phyloP scores from a whole-genome alignment of 2,113 vertebrate genomes.

The Ivindomyrus marchei region DNA sequence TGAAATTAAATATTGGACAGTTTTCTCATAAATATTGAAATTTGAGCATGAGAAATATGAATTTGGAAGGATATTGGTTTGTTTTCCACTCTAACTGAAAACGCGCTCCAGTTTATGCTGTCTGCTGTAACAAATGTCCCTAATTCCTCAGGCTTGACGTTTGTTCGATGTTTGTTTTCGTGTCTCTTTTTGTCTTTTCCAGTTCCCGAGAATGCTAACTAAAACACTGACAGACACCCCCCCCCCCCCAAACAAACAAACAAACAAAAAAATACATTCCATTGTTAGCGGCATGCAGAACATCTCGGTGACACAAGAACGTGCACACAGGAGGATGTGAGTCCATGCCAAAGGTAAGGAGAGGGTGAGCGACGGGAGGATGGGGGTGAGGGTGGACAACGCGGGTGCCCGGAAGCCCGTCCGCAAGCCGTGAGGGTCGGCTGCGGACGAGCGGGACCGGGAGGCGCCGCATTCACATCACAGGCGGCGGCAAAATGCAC shows the following conservation, averaged over 20 bases:
- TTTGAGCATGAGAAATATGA: conserved; percentile 10
- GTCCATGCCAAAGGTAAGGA: background rate
- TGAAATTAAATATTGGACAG: background rate
- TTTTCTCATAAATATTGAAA: conserved; percentile 10
- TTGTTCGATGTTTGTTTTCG: background rate
- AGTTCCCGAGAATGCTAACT: background rate
- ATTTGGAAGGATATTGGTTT: background rate
- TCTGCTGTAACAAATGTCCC: background rate
- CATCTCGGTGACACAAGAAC: background rate
- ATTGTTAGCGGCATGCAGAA: conserved; percentile 25
- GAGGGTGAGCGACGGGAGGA: background rate
- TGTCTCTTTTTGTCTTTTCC: background rate
- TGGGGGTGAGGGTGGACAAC: background rate
- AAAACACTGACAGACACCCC: conserved; percentile 12
- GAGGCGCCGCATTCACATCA: background rate
- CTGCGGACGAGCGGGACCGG: background rate
- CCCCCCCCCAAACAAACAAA: background rate
- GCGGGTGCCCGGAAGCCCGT: background rate
- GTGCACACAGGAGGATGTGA: background rate
- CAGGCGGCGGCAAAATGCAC: background rate
- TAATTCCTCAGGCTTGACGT: conserved; percentile 9
- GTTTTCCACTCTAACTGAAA: background rate
- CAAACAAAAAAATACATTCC: conserved; percentile 43
- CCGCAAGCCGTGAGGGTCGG: background rate
- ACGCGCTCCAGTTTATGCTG: background rate